Evolutionary conservation across 2,797 vertebrate genomes (phyloP), one percentile per base, ranked within the genome.

Genomic region (Lateolabrax maculatus): DNA sequence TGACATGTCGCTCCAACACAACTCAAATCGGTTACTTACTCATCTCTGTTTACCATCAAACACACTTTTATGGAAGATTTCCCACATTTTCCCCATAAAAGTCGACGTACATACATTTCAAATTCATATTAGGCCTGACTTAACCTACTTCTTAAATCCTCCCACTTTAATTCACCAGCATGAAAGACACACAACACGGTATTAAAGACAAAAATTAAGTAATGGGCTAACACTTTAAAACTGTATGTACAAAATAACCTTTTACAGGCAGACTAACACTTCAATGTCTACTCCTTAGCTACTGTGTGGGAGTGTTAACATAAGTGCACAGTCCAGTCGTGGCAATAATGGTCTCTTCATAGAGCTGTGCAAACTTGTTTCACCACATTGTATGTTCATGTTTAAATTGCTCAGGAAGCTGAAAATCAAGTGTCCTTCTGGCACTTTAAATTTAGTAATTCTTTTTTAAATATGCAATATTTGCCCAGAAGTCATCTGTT

Each of bases 211-310:
- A 46, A 41, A 36, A 37, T 29, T 5, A n/a, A n/a, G 34, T 56
- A 46, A 69, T 2, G 49, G n/a, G 53, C n/a, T 36, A 55, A 37
- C 31, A 76, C 10, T 56, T 65, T 25, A 51, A 43, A 68, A 69
- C 10, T 27, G 18, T 9, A n/a, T 67, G 73, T 79, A 69, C n/a
- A 84, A 87, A 84, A 65, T n/a, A 67, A 74, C 75, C 10, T 60
- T 64, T 75, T 69, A 87, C 71, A 86, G 81, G 66, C 79, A 81
- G 66, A 53, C 46, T 5, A 55, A 81, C 51, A 44, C 31, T 67
- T 77, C 58, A 70, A 23, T 37, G 39, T 67, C 55, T 56, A 55
- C 60, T 76, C 63, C 13, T 82, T 39, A 10, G 25, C 41, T 71
- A 53, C 23, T 23, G 13, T 70, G 72, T 71, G 5, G 16, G 49